Base-by-base conservation (phyloP, 2,888 invertebrate genomes). In the Drosophila nr. fundita region DNA sequence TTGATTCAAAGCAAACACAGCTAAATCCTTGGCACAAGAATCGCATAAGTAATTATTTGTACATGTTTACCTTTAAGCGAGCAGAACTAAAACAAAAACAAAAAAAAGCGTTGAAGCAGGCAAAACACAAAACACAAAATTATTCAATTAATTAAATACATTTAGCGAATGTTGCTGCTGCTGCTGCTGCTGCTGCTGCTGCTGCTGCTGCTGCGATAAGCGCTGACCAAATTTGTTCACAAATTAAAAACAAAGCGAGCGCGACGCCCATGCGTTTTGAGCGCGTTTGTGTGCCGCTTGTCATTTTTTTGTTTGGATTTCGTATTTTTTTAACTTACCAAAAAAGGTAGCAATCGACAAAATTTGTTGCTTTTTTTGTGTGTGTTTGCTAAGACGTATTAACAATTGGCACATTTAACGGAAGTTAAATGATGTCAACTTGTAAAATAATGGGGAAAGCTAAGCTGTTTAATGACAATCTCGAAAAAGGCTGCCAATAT, bases 381-480 rank as follows among this genome's bases (percentile, higher is more conserved):
- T 63, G 57, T 78, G 78, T 60, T 76, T 67, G 62, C 63, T 69
- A 83, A 85, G 87, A 66, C 87, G 84, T 81, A 83, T 81, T 83
- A 73, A 58, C 73, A 83, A 89, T 89, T 87, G 82, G 76, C 85
- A 89, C 78, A 84, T 89, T 87, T 78, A 89, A 87, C 87, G 88
- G 89, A 85, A 86, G 88, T 87, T 82, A 82, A 45, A 80, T 78
- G 86, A 87, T 72, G 66, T 65, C 78, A 76, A 72, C 80, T 67
- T 67, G 73, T 75, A 60, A 69, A 79, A 65, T 75, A 79, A 65
- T 75, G 70, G 76, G 80, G 80, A 75, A 78, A 79, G 76, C 80
- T 65, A 78, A 79, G 76, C 80, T 65, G 63, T 54, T 48, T 29
- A 78, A 21, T 65, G 80, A 74, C 83, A 83, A 83, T 72, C 73